Evolutionary conservation across 2,888 invertebrate genomes (phyloP).

Genomic region (Carabus problematicus): DNA sequence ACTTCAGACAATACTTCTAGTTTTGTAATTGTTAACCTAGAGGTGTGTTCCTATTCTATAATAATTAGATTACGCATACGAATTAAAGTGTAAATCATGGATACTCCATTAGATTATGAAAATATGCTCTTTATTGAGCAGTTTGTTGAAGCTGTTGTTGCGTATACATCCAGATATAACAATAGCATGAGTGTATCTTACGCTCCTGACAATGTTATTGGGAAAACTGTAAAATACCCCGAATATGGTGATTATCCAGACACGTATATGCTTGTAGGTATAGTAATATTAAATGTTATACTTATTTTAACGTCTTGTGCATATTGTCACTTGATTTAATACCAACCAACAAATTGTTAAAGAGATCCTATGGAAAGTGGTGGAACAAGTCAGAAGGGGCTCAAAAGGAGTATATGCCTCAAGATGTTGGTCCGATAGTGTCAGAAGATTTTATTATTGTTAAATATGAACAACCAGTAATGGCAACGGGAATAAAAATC

Average conservation of each 20-base stretch:
- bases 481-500: slow-evolving; percentile 73
- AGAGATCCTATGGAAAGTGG: slow-evolving; percentile 87
- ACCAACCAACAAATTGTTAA: slow-evolving; percentile 54
- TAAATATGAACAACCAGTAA: slow-evolving; percentile 72
- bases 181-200: slow-evolving; percentile 87
- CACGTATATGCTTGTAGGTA: slow-evolving; percentile 85
- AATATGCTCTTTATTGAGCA: slow-evolving; percentile 69
- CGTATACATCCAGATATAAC: slow-evolving; percentile 91
- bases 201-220: slow-evolving; percentile 84
- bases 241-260: slow-evolving; percentile 91
- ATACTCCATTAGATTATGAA: slow-evolving; percentile 3
- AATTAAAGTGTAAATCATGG: too few relatives aligned
- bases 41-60: not conserved
- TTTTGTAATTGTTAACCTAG: not conserved
- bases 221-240: slow-evolving; percentile 85
- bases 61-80: not conserved
- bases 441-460: slow-evolving; percentile 78
- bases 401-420: slow-evolving; percentile 74
- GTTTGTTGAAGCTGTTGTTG: slow-evolving; percentile 78
- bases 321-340: not conserved
- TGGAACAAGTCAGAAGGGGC: slow-evolving; percentile 80
- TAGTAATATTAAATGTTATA: slow-evolving; percentile 26
- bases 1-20: not conserved
- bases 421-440: slow-evolving; percentile 70
- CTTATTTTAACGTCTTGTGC: slow-evolving; percentile 4